Base-by-base conservation (phyloP, 1,140 invertebrate genomes). In the Hycleus phaleratus region DNA sequence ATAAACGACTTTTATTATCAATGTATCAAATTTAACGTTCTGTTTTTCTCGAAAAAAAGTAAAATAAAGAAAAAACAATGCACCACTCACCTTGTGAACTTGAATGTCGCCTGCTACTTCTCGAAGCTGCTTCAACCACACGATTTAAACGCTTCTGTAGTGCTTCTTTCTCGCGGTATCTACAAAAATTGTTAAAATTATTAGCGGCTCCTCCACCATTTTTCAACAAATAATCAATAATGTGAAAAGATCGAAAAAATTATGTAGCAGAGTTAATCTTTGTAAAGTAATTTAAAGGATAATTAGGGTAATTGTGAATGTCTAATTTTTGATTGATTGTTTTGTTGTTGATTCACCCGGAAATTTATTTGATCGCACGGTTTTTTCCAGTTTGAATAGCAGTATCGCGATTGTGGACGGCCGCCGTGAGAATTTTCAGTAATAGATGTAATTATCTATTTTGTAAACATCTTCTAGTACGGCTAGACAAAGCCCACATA, bases 141-240 rank as follows among this genome's bases (percentile, higher is more conserved):
- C 58, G 63, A 59, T 65, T 68, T 49, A 81, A 71, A 72, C 75
- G 76, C 43, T 74, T 74, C 64, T 81, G 79, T 12, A 81, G 68
- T 10, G 75, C 75, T 47, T 80, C 65, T 55, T 78, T 74, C 61
- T 82, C 79, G 32, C 74, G 70, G 65, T 51, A 53, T 46, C 51
- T 53, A 32, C 7, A 32, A 32, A 53, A 52, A 18, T 26, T 56
- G 11, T 52, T 42, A 39, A 40, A 24, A 40, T 50, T 40, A 18
- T 40, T 50, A 10, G 24, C 4, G 46, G 46, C 46, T 9, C 46
- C 46, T 47, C 46, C 46, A 47, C 46, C 46, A 47, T 47, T 47
- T 11, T 24, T 45, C 40, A 11, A 42, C 11, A 42, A 42, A 42
- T 42, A 11, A 24, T 45, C 5, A 45, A 6, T 24, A 6, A 9